These are phyloP conservation scores for Amphipyra berbera DNA, from an alignment of 2,888 invertebrate species.

Conservation along the genomic window DNA sequence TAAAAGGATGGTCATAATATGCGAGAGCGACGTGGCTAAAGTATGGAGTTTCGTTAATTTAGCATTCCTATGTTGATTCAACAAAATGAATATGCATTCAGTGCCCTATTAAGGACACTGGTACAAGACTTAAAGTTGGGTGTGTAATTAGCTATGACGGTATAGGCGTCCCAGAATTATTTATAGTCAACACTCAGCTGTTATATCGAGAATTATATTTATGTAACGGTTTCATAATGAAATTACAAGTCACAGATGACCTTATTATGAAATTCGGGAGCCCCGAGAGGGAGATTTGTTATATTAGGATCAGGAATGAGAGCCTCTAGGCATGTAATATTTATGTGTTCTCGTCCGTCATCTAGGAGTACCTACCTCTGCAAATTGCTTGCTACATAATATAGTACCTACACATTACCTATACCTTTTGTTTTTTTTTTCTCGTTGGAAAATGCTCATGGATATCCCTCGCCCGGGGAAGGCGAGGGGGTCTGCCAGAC, in stretches of 20 bases:
- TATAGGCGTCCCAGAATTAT: conserved; percentile 31
- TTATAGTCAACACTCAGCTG: conserved; percentile 21
- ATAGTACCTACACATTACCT: conserved; percentile 4
- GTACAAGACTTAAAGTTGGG: conserved; percentile 38
- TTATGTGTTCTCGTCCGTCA: conserved; percentile 20
- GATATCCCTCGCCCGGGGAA: too few relatives aligned
- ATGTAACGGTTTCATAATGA: conserved; percentile 13
- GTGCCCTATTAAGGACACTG: conserved; percentile 41
- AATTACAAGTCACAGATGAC: conserved; percentile 16
- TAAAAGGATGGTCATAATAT: conserved; percentile 16
- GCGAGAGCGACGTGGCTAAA: conserved; percentile 10
- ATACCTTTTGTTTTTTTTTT: too few relatives aligned
- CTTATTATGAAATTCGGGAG: conserved; percentile 22
- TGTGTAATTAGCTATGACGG: conserved; percentile 40
- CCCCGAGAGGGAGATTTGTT: conserved; percentile 39
- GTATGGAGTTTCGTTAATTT: conserved; percentile 40
- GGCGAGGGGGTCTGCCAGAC: too few relatives aligned
- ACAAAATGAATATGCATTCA: conserved; percentile 52
- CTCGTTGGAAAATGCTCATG: too few relatives aligned
- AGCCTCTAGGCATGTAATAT: conserved; percentile 37
- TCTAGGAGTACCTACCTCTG: conserved; percentile 16
- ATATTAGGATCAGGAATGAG: conserved; percentile 22
- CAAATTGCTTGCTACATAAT: conserved; percentile 28
- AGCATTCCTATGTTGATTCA: conserved; percentile 43
- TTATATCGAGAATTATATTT: conserved; percentile 21